Conservation (phyloP, 2,888 invertebrate species). For the Caenorhabditis japonica region DNA sequence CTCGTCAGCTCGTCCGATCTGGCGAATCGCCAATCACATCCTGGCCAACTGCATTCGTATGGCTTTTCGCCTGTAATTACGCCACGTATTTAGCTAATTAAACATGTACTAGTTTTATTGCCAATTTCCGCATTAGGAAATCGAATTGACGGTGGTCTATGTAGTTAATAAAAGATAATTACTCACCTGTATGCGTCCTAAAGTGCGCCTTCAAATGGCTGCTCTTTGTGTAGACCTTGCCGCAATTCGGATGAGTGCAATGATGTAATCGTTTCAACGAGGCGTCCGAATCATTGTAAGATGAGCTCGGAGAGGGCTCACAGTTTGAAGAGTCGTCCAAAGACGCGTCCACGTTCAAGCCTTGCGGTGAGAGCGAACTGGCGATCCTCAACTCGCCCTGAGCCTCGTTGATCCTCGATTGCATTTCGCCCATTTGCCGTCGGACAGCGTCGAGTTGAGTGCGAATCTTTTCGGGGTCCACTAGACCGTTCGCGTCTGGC, state of each 20-base stretch:
- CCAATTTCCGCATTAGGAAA: no score
- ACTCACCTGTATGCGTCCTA: slow-evolving; percentile 73
- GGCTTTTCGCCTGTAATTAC: slow-evolving; percentile 76
- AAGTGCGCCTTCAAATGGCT: slow-evolving; percentile 76
- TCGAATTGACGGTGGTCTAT: no score
- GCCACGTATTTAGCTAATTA: background rate
- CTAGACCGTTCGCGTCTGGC: slow-evolving; percentile 59
- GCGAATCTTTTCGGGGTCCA: slow-evolving; percentile 51
- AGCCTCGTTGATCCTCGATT: slow-evolving; percentile 54
- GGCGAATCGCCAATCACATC: slow-evolving; percentile 76
- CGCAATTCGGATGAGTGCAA: slow-evolving; percentile 68
- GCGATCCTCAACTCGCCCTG: slow-evolving; percentile 35
- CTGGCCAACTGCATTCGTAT: slow-evolving; percentile 73
- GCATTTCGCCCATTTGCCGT: slow-evolving; percentile 50
- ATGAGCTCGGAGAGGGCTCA: slow-evolving; percentile 61
- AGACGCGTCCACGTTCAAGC: slow-evolving; percentile 25
- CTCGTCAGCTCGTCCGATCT: slow-evolving; percentile 68
- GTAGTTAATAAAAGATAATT: background rate
- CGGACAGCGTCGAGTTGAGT: slow-evolving; percentile 46
- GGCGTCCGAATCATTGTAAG: slow-evolving; percentile 51
- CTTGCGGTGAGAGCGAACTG: background rate
- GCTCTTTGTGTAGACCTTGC: slow-evolving; percentile 75
- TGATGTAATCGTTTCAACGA: slow-evolving; percentile 52
- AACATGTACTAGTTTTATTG: no score
- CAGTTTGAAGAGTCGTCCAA: slow-evolving; percentile 44